Percentiles rank a stretch among this genome's conserved stretches.
Evolutionary conservation across 2,797 vertebrate species (phyloP).

Genomic region (Pelobates cultripes): DNA sequence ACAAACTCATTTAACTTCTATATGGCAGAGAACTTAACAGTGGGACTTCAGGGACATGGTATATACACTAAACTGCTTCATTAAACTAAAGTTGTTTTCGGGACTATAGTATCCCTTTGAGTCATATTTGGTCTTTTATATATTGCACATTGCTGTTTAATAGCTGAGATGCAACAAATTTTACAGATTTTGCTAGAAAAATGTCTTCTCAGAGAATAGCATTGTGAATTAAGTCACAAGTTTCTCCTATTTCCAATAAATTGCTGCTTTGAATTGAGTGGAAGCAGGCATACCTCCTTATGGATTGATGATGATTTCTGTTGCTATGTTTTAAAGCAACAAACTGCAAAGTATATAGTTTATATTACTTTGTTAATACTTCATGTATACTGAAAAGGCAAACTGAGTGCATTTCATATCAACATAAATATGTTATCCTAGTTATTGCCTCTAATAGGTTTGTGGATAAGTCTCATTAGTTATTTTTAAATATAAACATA

Average conservation of each 20-base stretch:
- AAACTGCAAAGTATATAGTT: conserved; percentile 16
- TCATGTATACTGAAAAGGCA: no score
- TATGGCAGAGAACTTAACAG: no score
- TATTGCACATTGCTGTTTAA: not conserved
- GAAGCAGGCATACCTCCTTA: conserved; percentile 8
- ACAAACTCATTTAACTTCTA: no score
- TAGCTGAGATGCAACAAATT: not conserved
- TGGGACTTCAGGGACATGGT: no score
- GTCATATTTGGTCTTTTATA: no score
- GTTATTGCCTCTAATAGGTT: no score
- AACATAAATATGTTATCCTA: no score
- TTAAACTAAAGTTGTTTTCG: no score
- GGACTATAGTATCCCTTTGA: no score
- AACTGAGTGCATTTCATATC: not conserved
- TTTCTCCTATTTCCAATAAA: not conserved
- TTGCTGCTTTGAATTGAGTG: not conserved
- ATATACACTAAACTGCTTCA: no score
- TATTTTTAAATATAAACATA: no score
- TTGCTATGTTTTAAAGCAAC: conserved; percentile 20
- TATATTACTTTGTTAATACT: conserved; percentile 24
- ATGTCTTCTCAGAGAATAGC: not conserved
- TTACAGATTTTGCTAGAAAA: not conserved
- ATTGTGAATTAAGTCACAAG: not conserved
- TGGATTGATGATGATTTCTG: conserved; percentile 9
- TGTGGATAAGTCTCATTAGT: no score